Conservation (phyloP, 2,797 vertebrate genomes). For the Brachymystax lenok region DNA sequence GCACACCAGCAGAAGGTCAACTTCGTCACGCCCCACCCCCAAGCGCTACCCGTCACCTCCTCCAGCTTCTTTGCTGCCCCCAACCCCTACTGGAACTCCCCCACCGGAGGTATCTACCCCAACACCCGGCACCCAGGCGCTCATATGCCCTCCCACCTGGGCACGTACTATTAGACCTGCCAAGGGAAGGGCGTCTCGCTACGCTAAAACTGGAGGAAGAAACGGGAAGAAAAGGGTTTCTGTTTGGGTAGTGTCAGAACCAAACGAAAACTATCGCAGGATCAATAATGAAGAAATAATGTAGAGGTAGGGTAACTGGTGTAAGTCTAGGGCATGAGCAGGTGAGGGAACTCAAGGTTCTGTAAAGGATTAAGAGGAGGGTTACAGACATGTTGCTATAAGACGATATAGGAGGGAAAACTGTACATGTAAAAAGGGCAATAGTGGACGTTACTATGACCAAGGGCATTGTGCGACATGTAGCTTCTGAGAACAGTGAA, state of each 20-base stretch:
- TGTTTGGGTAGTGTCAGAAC: constrained; percentile 17
- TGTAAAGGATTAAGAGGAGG: constrained; percentile 3
- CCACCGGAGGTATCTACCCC: constrained; percentile 83
- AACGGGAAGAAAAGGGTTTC: constrained; percentile 5
- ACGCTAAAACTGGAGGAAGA: constrained; percentile 14
- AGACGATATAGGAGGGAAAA: neutral
- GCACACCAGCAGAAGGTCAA: constrained; percentile 89
- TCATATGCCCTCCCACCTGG: constrained; percentile 87
- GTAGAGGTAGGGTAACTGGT: constrained; percentile 3
- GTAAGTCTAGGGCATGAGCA: neutral
- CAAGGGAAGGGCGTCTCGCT: neutral
- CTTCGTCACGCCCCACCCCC: constrained; percentile 82
- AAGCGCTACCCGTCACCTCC: constrained; percentile 81
- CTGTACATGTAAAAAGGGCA: constrained; percentile 9
- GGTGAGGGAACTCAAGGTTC: neutral
- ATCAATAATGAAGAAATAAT: neutral
- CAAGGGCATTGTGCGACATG: constrained; percentile 7
- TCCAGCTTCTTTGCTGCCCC: constrained; percentile 85
- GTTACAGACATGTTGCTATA: constrained; percentile 14
- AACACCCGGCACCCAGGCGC: constrained; percentile 82
- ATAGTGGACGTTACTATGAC: constrained; percentile 6
- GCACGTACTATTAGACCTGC: constrained; percentile 83
- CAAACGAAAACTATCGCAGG: neutral
- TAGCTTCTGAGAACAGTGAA: neutral
- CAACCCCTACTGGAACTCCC: constrained; percentile 88